Conservation (phyloP, 2,113 vertebrate genomes). For the Cnemophilus loriae region DNA sequence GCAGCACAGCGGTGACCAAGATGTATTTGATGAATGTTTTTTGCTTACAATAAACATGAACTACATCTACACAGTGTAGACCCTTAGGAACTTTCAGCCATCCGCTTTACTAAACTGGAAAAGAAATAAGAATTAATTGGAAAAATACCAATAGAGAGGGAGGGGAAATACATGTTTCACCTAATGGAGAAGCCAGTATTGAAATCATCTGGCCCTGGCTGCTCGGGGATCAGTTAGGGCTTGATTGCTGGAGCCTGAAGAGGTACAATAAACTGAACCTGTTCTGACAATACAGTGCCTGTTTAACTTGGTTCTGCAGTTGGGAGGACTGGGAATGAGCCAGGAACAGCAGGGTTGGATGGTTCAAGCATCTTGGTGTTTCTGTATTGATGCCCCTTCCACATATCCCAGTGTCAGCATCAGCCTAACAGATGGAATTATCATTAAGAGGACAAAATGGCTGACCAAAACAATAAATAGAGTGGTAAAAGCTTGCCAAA, state of each 20-base stretch:
- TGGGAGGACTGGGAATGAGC: not conserved
- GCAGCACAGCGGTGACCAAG: not conserved
- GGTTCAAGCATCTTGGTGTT: not conserved
- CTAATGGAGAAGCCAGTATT: not conserved
- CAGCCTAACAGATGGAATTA: not conserved
- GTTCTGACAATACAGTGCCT: not conserved
- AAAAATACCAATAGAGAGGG: not conserved
- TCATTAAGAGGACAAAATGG: not conserved
- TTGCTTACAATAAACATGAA: not conserved
- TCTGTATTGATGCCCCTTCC: not conserved
- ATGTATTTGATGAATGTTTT: not conserved
- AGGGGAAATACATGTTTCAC: not conserved
- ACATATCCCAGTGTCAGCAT: rapidly evolving
- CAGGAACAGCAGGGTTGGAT: not conserved
- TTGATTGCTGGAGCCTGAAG: not conserved
- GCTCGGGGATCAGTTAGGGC: not conserved
- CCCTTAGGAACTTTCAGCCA: not conserved
- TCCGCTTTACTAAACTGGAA: not conserved
- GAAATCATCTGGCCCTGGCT: not conserved
- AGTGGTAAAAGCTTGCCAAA: not conserved
- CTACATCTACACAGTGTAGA: not conserved
- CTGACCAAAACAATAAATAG: not conserved
- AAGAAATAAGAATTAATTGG: not conserved
- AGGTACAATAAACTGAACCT: not conserved
- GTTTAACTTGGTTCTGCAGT: not conserved